Base-by-base conservation (phyloP, 2,888 invertebrate genomes). In the Rhagonycha fulva region DNA sequence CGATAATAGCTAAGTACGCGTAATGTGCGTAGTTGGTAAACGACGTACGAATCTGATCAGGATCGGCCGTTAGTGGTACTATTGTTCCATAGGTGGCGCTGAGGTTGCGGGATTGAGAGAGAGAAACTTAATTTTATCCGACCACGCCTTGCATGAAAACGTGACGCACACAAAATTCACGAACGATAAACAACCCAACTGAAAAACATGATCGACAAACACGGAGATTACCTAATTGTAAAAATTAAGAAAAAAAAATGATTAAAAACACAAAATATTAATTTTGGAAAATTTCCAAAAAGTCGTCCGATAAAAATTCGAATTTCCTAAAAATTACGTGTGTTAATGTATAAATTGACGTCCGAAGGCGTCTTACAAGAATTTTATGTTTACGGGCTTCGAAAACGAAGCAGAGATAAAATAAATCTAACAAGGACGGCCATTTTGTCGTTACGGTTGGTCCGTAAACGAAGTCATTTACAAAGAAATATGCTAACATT, bases 401-500 rank as follows among this genome's bases (percentile, higher is more conserved):
- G 19, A 78, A 78, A 75, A 24, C 24, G 62, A 62, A 23, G 14
- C 26, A 12, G 19, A 66, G 66, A 61, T 30, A 28, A 60, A 14
- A 61, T 30, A 28, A 60, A 14, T 63, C 72, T 66, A 71, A 26
- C 30, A 32, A 66, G 63, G 77, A 77, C 63, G 78, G 80, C 82
- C 80, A 82, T 81, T 74, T 81, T 80, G 77, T 66, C 26, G 26
- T 12, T 24, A 23, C 63, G 63, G 23, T 66, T 26, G 63, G 69
- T 70, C 24, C 63, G 62, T 14, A 72, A 24, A 69, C 47, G 32
- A 60, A 24, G 63, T 62, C 62, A 23, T 66, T 66, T 24, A 24
- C 63, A 47, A n/a, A 76, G 84, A 84, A 86, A 85, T 84, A 85
- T 84, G 85, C 83, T 84, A 84, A 85, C 81, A 84, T 85, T 84